Evolutionary conservation across 2,113 vertebrate genomes (phyloP).

Genomic region (Thryonomys swinderianus): DNA sequence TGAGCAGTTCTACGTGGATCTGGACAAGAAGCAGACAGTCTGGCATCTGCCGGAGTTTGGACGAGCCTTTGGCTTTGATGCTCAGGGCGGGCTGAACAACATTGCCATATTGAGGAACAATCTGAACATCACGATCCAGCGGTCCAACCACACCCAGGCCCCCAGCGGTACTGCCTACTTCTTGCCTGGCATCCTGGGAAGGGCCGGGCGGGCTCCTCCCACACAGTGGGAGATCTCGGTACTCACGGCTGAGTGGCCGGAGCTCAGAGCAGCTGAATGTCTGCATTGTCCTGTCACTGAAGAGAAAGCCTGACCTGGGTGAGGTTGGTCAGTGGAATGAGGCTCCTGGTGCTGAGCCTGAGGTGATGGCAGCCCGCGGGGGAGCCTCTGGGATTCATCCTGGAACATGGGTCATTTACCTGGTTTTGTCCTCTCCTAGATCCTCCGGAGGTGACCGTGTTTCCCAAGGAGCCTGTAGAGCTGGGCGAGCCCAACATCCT

Average conservation of each 20-base stretch:
- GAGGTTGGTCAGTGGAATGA: not conserved
- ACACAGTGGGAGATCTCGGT: not conserved
- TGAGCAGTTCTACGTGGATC: conserved; percentile 56
- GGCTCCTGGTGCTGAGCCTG: not conserved
- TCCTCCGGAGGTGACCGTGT: conserved; percentile 24
- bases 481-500: conserved; percentile 72
- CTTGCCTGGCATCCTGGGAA: not conserved
- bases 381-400: not conserved
- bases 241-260: too few species aligned
- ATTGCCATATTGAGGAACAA: rapidly evolving
- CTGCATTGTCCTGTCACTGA: too few species aligned
- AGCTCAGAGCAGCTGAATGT: not conserved
- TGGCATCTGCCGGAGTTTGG: conserved; percentile 62
- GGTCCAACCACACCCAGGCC: not conserved
- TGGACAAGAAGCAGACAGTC: not conserved
- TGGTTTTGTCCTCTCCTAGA: not conserved
- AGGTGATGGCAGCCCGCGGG: too few species aligned
- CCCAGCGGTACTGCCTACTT: conserved; percentile 5
- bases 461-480: conserved; percentile 2
- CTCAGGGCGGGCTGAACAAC: conserved; percentile 31
- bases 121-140: rapidly evolving
- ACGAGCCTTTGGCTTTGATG: rapidly evolving
- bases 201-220: not conserved
- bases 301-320: too few species aligned
- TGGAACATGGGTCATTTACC: rapidly evolving